phyloP scores from a whole-genome alignment of 2,888 invertebrate genomes.

The Pachydiplax longipennis region DNA sequence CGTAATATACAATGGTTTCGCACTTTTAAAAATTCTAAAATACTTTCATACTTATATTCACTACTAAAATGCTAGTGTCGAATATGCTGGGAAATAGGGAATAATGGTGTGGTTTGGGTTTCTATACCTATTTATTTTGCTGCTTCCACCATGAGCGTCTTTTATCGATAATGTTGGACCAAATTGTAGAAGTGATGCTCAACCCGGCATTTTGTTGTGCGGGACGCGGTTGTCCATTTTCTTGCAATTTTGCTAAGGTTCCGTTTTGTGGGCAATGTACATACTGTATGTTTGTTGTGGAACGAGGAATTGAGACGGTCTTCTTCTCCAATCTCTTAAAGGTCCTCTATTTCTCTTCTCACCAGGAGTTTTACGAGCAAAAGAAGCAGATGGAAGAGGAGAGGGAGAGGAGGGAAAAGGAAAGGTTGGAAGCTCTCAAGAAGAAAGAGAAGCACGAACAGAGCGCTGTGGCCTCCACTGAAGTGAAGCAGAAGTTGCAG shows the following conservation, averaged over 20 bases:
- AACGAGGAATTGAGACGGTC: background rate
- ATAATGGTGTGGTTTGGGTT: too few species aligned
- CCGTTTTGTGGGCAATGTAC: too few species aligned
- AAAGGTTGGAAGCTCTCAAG: slow-evolving; percentile 83
- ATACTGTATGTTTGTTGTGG: too few species aligned
- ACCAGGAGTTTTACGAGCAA: slow-evolving; percentile 86
- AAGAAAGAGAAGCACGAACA: slow-evolving; percentile 95
- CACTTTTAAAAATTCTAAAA: too few species aligned
- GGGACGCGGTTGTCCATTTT: background rate
- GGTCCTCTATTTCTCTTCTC: slow-evolving; percentile 39
- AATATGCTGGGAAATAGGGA: too few species aligned
- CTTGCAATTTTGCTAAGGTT: background rate
- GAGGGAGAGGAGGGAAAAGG: slow-evolving; percentile 78
- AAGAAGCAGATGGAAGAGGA: slow-evolving; percentile 81
- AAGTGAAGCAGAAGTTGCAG: slow-evolving; percentile 95
- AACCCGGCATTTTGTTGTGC: too few species aligned
- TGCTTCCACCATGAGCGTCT: too few species aligned
- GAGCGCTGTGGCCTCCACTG: slow-evolving; percentile 94
- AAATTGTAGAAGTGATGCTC: background rate
- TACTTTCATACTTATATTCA: too few species aligned
- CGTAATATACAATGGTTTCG: too few species aligned
- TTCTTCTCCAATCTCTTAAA: slow-evolving; percentile 1
- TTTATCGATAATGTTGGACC: too few species aligned
- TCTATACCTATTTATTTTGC: too few species aligned
- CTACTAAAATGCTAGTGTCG: too few species aligned